Evolutionary conservation across 2,113 vertebrate genomes (phyloP), one percentile per base, ranked within the genome.

Genomic region (Nasalis larvatus): DNA sequence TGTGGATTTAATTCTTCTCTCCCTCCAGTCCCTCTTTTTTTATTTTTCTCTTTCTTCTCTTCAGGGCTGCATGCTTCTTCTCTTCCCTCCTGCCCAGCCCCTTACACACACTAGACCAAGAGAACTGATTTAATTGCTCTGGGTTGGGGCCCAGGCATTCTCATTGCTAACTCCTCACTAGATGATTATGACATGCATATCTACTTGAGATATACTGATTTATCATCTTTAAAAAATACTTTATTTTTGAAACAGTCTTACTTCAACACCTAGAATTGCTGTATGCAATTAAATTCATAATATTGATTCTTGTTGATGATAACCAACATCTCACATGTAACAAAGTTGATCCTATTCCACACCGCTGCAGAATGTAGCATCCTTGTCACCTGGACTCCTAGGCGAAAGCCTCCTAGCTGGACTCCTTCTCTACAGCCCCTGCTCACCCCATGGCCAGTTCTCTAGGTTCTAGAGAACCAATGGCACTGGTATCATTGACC

Each of bases 241-340:
- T 89, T 76, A 69, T 82, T 16, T 71, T 92, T 96, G 76, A 90
- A 23, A 20, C 6, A 49, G 4, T 52, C 37, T 92, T 74, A 69
- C 86, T 90, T 76, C 56, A 86, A 52, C 60, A 85, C 30, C 45
- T 52, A 47, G 40, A 91, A 89, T 86, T 74, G 58, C 9, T 68
- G 20, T 40, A 54, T 45, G 3, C 40, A 81, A 35, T 56, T 81
- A 66, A 88, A 66, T 94, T 68, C 52, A 42, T 49, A 60, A 23
- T 77, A 63, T 16, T 58, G 14, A 88, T 40, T 42, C 71, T 69
- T 82, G 18, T 71, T 35, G n/a, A 20, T 52, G 42, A 82, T 56
- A 54, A 88, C 8, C 27, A 45, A 16, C 40, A 81, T 60, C 12
- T 71, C 68, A 18, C 14, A 54, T 8, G 23, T 32, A 85, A 47